Conservation (phyloP, 1,140 invertebrate genomes). For the Hylaeus anthracinus region DNA sequence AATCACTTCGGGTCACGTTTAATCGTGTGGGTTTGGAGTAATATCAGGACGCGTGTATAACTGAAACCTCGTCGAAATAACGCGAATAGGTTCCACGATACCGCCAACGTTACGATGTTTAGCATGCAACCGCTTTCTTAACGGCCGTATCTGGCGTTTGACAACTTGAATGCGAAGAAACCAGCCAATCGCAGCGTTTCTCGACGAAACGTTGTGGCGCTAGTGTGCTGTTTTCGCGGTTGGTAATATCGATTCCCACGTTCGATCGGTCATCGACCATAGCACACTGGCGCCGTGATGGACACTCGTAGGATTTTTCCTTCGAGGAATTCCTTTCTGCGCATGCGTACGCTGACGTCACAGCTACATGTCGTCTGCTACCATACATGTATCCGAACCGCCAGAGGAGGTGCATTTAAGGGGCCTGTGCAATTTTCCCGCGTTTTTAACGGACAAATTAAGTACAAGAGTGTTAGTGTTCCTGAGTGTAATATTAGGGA, state of each 20-base stretch:
- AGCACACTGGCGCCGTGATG: no score
- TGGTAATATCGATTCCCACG: slow-evolving; percentile 30
- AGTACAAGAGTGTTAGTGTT: no score
- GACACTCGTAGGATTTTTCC: no score
- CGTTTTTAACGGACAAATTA: no score
- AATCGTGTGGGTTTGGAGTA: background rate
- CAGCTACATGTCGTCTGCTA: no score
- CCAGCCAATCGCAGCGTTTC: slow-evolving; percentile 44
- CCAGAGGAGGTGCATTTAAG: no score
- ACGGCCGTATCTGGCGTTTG: slow-evolving; percentile 67
- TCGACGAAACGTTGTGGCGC: slow-evolving; percentile 2
- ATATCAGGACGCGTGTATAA: background rate
- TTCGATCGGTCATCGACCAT: background rate
- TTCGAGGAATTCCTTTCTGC: no score
- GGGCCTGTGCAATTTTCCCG: no score
- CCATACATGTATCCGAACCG: no score
- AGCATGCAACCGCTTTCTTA: slow-evolving; percentile 55
- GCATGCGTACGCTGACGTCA: no score
- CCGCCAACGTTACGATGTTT: slow-evolving; percentile 14
- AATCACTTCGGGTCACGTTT: background rate
- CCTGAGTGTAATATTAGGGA: no score
- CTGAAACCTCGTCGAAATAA: background rate
- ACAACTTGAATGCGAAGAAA: slow-evolving; percentile 68
- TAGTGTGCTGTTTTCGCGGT: background rate
- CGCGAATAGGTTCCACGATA: background rate